Percentiles rank a stretch among this genome's conserved stretches.
These are phyloP conservation scores for Cassiopea xamachana DNA, from an alignment of 30 jellyfish, hydroid and myxozoan species.

Conservation along the genomic window DNA sequence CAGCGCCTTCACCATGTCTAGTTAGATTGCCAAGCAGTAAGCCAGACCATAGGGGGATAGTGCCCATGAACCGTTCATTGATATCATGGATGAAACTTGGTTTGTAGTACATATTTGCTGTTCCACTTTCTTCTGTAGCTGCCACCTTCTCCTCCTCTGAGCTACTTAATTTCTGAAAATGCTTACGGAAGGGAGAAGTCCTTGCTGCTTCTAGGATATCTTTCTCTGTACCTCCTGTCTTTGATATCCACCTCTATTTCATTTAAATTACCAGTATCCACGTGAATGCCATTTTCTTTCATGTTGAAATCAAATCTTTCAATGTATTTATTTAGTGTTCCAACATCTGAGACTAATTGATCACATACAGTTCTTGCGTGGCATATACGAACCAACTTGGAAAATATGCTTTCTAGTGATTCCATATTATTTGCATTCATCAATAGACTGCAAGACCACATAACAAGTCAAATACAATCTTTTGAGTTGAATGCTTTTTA, in stretches of 20 bases:
- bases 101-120: background rate
- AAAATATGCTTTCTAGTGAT: background rate
- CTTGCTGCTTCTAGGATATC: background rate
- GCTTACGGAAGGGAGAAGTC: background rate
- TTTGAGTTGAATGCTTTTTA: background rate
- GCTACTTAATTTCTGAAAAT: background rate
- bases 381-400: background rate
- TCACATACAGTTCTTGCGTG: background rate
- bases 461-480: background rate
- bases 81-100: background rate
- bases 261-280: background rate
- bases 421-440: background rate
- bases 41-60: slow-evolving; percentile 50
- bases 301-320: background rate
- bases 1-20: slow-evolving; percentile 30
- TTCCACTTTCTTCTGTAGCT: background rate
- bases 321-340: background rate
- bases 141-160: background rate
- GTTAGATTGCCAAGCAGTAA: slow-evolving; percentile 34
- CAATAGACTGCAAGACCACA: slow-evolving; percentile 12
- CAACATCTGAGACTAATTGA: background rate
- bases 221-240: slow-evolving; percentile 9
- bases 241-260: background rate
- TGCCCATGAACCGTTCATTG: slow-evolving; percentile 19
- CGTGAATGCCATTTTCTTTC: background rate